Base-by-base conservation (phyloP, 2,797 vertebrate genomes). In the Cyprinodon diabolis region DNA sequence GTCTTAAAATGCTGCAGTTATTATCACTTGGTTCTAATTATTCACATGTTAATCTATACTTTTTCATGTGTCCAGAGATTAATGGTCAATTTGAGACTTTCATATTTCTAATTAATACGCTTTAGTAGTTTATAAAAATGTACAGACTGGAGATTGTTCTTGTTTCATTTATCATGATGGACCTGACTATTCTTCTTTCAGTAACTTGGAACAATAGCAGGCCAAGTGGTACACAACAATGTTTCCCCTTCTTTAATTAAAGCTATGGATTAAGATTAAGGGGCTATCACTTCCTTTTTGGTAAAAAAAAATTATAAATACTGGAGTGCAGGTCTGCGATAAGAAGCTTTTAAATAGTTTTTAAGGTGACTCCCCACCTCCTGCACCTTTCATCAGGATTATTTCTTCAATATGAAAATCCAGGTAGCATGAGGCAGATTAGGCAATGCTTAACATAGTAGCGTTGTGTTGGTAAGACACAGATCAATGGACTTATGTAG, bases 381-480 rank as follows among this genome's bases (percentile, higher is more conserved):
- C 65, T 66, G 43, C 35, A 65, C 76, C 40, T 66, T 78, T 87
- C 87, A 87, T 87, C 84, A 91, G 92, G 92, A 92, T 93, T 93
- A 93, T 89, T 91, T 65, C 89, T 91, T 84, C 92, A 92, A 90
- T 87, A 92, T 93, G 91, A 93, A 93, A 93, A 93, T 93, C 92
- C 90, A 93, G 91, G 91, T 94, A 94, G 85, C 91, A 80, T 88
- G 91, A 92, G 87, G 86, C 90, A 90, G 92, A 93, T 94, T 94
- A 94, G 87, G 82, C 77, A 72, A 85, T 40, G 86, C 89, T 93
- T 91, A 92, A 91, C 90, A 90, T 86, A 85, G 85, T 87, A 66
- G 79, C 40, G 77, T 89, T 92, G 86, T 88, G 81, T 88, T 85
- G 86, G 83, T 88, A 82, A 91, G 91, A 88, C 87, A 82, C 75